Base-by-base conservation (phyloP, 1,140 invertebrate species). In the Drosophila subobscura region DNA sequence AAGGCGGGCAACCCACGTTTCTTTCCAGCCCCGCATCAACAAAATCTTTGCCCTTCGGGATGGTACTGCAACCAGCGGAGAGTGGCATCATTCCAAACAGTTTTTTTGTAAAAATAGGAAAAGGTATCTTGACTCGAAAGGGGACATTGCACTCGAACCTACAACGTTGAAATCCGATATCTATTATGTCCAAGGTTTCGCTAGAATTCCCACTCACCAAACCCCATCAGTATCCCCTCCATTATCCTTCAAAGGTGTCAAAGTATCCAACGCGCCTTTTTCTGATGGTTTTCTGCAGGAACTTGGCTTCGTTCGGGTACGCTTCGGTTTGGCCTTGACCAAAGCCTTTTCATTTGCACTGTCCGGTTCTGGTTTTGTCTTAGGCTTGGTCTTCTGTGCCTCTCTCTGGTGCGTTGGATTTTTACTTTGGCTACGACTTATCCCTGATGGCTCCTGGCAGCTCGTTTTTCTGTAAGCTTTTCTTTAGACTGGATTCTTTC, bases 61-160 rank as follows among this genome's bases (percentile, higher is more conserved):
- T 20, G 14, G 5, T n/a, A 7, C 41, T 51, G 2, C 0, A 12
- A 2, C 22, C 25, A 12, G 5, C 41, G 6, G 20, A 1, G 5
- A 16, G 20, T 45, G 29, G 3, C 6, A 14, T 29, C 2, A 22
- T 23, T 0, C 54, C 60, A 29, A 54, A 73, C 4, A 68, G 6
- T 12, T 14, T 29, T 20, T 33, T 50, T 16, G 77, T 23, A 20
- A 44, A 52, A 4, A 77, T 23, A 0, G 63, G 42, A 2, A 51
- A 49, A 5, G 80, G 80, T 50, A 85, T 71, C 44, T 64, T 77
- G 0, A 85, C 40, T 3, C 77, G 68, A 5, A 85, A 16, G 4
- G 80, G 80, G 41, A 85, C 42, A 74, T 85, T 85, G 27, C 81
- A 77, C 4, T 73, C 68, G 20, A 86, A 86, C 72, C 80, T 85